Conservation (phyloP, 2,113 vertebrate genomes). For the Callipepla californica region DNA sequence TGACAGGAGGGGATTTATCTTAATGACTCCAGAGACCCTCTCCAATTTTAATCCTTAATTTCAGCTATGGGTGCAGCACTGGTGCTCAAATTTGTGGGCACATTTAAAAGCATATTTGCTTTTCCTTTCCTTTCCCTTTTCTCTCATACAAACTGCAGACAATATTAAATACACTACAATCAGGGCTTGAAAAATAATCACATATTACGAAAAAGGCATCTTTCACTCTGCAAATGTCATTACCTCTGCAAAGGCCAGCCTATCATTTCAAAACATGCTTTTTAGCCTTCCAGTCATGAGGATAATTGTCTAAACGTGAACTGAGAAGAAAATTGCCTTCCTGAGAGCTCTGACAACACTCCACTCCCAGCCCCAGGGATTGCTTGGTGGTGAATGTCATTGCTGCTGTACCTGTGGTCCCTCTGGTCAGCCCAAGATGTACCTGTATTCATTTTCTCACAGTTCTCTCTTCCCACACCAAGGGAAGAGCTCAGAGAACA, state of each 20-base stretch:
- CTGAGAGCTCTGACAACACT: background rate
- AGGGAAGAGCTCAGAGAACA: background rate
- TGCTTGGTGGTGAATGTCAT: background rate
- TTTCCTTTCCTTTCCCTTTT: background rate
- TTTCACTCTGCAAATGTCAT: conserved; percentile 5
- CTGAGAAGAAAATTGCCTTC: background rate
- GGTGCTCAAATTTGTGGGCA: background rate
- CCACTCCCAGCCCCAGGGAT: background rate
- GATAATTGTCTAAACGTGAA: background rate
- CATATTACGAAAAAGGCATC: background rate
- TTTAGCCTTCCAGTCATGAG: background rate
- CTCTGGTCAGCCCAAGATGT: background rate
- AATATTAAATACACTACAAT: background rate
- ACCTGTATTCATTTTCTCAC: background rate
- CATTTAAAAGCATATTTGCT: background rate
- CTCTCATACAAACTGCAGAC: background rate
- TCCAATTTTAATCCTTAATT: background rate
- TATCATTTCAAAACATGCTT: background rate
- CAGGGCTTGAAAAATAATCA: background rate
- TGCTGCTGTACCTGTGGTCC: background rate
- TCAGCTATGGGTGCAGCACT: background rate
- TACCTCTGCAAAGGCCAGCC: conserved; percentile 5
- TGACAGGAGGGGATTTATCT: background rate
- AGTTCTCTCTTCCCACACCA: background rate
- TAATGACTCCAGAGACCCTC: background rate